Evolutionary conservation across 2,888 invertebrate species (phyloP).

Genomic region (Melieria crassipennis): DNA sequence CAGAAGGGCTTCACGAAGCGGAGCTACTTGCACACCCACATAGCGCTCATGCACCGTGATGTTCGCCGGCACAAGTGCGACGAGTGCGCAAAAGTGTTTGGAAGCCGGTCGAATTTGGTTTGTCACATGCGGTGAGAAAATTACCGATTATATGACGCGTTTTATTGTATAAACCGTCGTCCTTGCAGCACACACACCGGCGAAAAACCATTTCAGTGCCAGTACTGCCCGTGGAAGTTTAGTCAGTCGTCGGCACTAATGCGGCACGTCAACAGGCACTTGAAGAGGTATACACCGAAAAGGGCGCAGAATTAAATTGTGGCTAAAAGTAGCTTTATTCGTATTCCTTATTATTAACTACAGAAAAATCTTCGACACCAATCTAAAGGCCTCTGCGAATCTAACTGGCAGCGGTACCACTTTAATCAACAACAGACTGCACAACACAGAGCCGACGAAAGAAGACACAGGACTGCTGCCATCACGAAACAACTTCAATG

Average conservation of each 20-base stretch:
- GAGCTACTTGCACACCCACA: conserved; percentile 49
- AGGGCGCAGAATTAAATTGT: not conserved
- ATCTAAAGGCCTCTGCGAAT: conserved; percentile 12
- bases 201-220: conserved; percentile 52
- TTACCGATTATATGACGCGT: not conserved
- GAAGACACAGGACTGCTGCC: not conserved
- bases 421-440: conserved; percentile 10
- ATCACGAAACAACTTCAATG: conserved; percentile 6
- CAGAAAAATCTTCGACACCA: conserved; percentile 18
- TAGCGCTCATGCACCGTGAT: conserved; percentile 48
- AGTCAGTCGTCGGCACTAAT: conserved; percentile 52
- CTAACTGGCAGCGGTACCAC: not conserved
- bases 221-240: conserved; percentile 51
- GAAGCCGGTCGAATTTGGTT: conserved; percentile 50
- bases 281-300: conserved; percentile 29
- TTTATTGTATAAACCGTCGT: not conserved
- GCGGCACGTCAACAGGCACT: conserved; percentile 51
- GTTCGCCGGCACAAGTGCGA: conserved; percentile 50
- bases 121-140: conserved; percentile 49
- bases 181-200: conserved; percentile 50
- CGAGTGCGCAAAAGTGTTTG: conserved; percentile 51
- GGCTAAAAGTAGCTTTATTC: conserved; percentile 3
- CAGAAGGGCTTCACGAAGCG: conserved; percentile 50
- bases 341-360: not conserved
- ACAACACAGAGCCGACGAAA: not conserved